Conservation (phyloP, 2,888 invertebrate species). For the Girardia tigrina region DNA sequence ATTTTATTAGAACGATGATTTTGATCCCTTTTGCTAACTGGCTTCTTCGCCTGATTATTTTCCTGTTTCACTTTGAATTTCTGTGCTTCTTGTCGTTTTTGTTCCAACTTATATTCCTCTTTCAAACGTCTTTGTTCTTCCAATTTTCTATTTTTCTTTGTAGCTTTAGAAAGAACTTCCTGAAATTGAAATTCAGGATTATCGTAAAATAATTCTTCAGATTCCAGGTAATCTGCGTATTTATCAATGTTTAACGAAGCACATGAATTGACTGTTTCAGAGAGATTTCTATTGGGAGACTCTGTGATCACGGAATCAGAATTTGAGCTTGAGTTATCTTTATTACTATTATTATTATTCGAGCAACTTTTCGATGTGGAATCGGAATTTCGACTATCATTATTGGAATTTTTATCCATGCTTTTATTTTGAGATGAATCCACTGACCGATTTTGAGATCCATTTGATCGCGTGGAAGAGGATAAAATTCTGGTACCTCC, state of each 20-base stretch:
- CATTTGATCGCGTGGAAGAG: no score
- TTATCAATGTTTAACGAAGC: constrained; percentile 30
- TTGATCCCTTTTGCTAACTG: neutral
- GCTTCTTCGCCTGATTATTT: neutral
- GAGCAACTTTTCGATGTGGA: neutral
- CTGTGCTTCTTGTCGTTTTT: neutral
- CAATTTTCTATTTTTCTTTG: constrained; percentile 25
- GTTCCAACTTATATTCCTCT: neutral
- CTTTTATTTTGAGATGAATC: constrained; percentile 1
- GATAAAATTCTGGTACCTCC: neutral
- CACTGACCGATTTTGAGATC: neutral
- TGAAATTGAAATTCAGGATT: constrained; percentile 33
- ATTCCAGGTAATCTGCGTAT: constrained; percentile 33
- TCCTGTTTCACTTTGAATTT: neutral
- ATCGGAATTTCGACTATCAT: neutral
- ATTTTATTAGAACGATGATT: neutral
- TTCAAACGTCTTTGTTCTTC: constrained; percentile 29
- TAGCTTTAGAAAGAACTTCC: constrained; percentile 32
- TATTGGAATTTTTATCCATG: neutral
- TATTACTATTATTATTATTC: constrained; percentile 2
- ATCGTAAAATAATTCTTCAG: constrained; percentile 33
- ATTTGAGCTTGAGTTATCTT: neutral
- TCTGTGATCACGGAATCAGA: neutral
- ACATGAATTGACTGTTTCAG: neutral
- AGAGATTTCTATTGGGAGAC: neutral